These are phyloP conservation scores for Rhynchomys soricoides DNA, from an alignment of 2,113 vertebrate genomes.

Conservation along the genomic window DNA sequence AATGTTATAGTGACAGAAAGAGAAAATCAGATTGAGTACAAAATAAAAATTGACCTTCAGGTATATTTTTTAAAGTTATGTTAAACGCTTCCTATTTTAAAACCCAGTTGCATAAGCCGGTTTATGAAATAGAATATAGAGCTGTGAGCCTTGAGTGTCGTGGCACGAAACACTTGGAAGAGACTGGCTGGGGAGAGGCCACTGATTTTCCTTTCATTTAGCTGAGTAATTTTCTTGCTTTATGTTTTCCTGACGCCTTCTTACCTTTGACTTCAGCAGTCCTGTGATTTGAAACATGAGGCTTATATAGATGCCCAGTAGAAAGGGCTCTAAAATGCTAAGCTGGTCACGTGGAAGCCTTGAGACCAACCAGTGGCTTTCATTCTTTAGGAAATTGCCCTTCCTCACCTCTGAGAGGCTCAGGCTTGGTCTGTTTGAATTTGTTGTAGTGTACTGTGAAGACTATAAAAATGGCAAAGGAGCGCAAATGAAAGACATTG, in stretches of 20 bases:
- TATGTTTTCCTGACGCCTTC: not conserved
- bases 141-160: not conserved
- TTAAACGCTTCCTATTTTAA: not conserved
- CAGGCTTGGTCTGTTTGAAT: not conserved
- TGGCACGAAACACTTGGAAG: not conserved
- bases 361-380: not conserved
- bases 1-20: slow-evolving; percentile 25
- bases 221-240: not conserved
- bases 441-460: not conserved
- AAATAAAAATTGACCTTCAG: not conserved
- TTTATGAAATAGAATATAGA: not conserved
- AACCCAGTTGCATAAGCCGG: not conserved
- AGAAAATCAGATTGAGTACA: not conserved
- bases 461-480: not conserved
- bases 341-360: not conserved
- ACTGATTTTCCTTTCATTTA: not conserved
- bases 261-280: not conserved
- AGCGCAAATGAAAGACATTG: not conserved
- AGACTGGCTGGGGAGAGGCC: not conserved
- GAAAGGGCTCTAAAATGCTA: not conserved
- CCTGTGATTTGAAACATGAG: slow-evolving; percentile 8
- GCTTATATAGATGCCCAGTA: not conserved
- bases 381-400: not conserved
- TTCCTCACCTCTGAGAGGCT: not conserved
- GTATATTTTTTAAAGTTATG: not conserved